These are phyloP conservation scores for Oreochromis tanganicae DNA, from an alignment of 2,113 vertebrate genomes.

Conservation along the genomic window DNA sequence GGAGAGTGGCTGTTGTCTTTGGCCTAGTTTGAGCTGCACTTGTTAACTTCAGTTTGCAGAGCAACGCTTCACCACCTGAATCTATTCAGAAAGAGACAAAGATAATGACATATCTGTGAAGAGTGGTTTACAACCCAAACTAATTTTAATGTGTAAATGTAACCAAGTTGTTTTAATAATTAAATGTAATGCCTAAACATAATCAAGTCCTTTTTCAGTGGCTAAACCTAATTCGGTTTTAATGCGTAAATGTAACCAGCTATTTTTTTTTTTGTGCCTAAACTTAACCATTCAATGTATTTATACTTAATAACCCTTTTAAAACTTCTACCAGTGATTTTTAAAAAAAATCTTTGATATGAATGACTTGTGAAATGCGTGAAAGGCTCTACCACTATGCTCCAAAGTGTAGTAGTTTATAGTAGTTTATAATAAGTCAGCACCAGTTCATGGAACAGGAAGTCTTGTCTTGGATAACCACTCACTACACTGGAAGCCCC, in stretches of 20 bases:
- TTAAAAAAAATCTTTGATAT: not conserved
- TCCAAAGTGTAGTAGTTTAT: not conserved
- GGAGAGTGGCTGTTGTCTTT: not conserved
- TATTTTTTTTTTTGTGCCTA: not conserved
- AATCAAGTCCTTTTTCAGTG: not conserved
- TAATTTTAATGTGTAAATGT: not conserved
- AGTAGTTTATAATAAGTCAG: not conserved
- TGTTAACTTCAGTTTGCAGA: not conserved
- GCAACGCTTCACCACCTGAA: not conserved
- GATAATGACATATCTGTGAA: not conserved
- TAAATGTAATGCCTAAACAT: not conserved
- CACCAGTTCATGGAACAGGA: not conserved
- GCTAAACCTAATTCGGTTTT: not conserved
- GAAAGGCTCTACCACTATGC: not conserved
- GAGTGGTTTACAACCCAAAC: not conserved
- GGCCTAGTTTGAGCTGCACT: slow-evolving; percentile 20
- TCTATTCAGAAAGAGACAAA: not conserved
- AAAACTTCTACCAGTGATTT: not conserved
- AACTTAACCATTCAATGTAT: not conserved
- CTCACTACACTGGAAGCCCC: not conserved
- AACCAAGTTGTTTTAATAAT: not conserved
- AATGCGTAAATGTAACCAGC: not conserved
- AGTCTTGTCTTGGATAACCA: not conserved
- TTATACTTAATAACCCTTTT: not conserved
- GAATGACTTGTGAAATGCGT: not conserved